Evolutionary conservation across 1,140 invertebrate species (phyloP), one percentile per base, ranked within the genome.

Genomic region (Condylostylus longicornis): DNA sequence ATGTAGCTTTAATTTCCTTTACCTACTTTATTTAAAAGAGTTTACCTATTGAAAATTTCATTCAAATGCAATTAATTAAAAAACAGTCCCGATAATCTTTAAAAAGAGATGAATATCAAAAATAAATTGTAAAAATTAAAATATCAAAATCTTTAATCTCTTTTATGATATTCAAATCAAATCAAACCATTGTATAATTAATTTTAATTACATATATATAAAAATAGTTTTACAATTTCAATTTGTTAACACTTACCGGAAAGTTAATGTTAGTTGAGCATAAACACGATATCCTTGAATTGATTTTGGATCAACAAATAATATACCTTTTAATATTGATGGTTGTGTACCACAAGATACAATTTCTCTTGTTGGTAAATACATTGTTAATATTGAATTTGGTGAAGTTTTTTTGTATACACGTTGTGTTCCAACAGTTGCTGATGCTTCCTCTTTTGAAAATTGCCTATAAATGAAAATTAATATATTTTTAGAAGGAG

Each of bases 211-310:
- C n/a, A n/a, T n/a, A n/a, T n/a, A 25, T 25, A 8, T 25, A 7
- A 25, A 7, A 13, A 13, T 13, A 31, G 10, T 34, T 34, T 17
- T 34, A n/a, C n/a, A n/a, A n/a, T 18, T 8, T 31, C 22, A 3
- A 15, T 31, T 27, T 37, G 13, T n/a, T 6, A 33, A 18, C 18
- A 44, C 54, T 65, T 63, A 76, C 74, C 74, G 65, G 58, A 88
- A 89, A 18, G 82, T 87, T 37, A 88, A 57, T 1, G 82, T 84
- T 22, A 89, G 71, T 64, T 88, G 82, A 29, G 81, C 82, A 52
- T 75, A 87, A 17, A 88, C 73, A 53, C 82, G 82, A 50, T 76
- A 46, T 72, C 73, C 58, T 45, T 58, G 53, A 27, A 57, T 57
- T 30, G 55, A 50, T 43, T 57, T 82, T 0, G 79, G 74, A 49